Base-by-base conservation (phyloP, 2,888 invertebrate species). In the Hydraecia micacea region DNA sequence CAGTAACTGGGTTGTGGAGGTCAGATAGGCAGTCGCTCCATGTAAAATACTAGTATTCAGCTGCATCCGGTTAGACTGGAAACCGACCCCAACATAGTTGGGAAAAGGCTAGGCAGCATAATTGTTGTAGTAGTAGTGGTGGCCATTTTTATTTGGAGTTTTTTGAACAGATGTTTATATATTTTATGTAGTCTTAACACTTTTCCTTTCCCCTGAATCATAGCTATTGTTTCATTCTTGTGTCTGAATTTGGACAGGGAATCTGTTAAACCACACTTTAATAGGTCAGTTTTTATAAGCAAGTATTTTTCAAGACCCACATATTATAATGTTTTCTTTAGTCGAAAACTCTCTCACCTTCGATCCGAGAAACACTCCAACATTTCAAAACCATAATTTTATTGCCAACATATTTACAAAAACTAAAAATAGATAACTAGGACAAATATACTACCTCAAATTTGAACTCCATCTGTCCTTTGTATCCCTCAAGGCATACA, bases 401-500 rank as follows among this genome's bases (percentile, higher is more conserved):
- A 25, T 2, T 74, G 39, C 0, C 18, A 39, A 42, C 13, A 21
- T 28, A 0, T n/a, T 75, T 28, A 9, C 15, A 25, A 25, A 15
- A n/a, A 32, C 18, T 2, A 42, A n/a, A 46, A 63, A 36, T 6
- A 32, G 18, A 42, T n/a, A 52, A 76, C 9, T 42, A 1, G 8
- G 21, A 36, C 36, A 36, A 3, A 36, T 36, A 32, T 8, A n/a
- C 46, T 42, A 65, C 25, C 36, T 76, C 36, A 15, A 77, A 71
- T 69, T 86, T 65, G 4, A 77, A 77, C 46, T 55, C 28, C 46
- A 76, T 77, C 21, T 81, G 67, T 39, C 42, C 15, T 13, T 49
- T 36, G 15, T 39, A 58, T n/a, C 69, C 67, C 83, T 18, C 60
- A 65, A 81, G 81, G 77, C 75, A 77, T 77, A 87, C 75, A 67